Base-by-base conservation (phyloP, 2,797 vertebrate genomes). In the Labeo calbasu region DNA sequence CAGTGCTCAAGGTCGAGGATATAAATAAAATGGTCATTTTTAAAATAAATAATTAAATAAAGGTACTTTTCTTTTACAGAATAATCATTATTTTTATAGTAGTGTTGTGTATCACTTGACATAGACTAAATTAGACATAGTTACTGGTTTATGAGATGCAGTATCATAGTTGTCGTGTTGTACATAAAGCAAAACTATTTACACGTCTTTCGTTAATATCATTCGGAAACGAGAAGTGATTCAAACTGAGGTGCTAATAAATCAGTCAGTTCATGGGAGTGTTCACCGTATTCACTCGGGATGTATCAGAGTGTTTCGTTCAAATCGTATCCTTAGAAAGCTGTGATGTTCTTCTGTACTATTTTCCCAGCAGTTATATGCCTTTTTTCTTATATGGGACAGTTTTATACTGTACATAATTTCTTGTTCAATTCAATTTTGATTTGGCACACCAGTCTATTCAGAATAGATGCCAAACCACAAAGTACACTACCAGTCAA, bases 81-180 rank as follows among this genome's bases (percentile, higher is more conserved):
- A 69, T 68, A 66, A 50, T 5, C n/a, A 23, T 77, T 83, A 59
- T 83, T 83, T 83, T 83, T 83, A 69, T 77, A 83, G 51, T 57
- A 17, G 73, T 68, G n/a, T 79, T 55, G 57, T 83, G 71, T 70
- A 53, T 76, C 63, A 81, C 55, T 48, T 82, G 77, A 73, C 43
- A 48, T 81, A 36, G 57, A 63, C 14, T 51, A 3, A 69, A 68
- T 70, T 86, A 84, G 84, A 86, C 77, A 83, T 77, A 40, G 79
- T 75, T 40, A 40, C 50, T 66, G 79, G 50, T 79, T 84, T 85
- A 79, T 73, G 70, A 55, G 86, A 76, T 68, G 50, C 43, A 57
- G 66, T 81, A 28, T 46, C 63, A 36, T 55, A 46, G 66, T 83
- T 86, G 28, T 32, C 78, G 59, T 80, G 40, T 59, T 25, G 53